Evolutionary conservation across 2,888 invertebrate species (phyloP).

Genomic region (Candidula unifasciata): DNA sequence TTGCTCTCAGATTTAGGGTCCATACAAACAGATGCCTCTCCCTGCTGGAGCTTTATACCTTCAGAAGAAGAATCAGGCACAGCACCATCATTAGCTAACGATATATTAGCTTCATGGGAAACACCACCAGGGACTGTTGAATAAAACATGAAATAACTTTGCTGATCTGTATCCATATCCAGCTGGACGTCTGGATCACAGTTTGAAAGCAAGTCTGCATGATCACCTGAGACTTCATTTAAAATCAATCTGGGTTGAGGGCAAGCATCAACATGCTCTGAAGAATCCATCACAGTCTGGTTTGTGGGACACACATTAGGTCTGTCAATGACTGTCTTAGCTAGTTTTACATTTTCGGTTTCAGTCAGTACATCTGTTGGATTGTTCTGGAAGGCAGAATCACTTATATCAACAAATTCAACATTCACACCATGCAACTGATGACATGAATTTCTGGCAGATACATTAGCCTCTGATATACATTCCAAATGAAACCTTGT

Average conservation of each 20-base stretch:
- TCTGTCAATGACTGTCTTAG: background rate
- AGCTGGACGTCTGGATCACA: background rate
- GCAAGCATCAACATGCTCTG: background rate
- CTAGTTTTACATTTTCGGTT: background rate
- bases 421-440: background rate
- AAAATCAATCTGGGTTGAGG: background rate
- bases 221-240: too few relatives aligned
- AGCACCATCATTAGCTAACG: background rate
- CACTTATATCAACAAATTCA: background rate
- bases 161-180: constrained; percentile 5
- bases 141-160: background rate
- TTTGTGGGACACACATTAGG: too few relatives aligned
- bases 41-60: background rate
- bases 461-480: background rate
- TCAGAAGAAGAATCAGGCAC: background rate
- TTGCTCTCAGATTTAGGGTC: constrained; percentile 31
- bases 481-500: background rate
- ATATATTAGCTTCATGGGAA: background rate
- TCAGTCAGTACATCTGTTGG: background rate
- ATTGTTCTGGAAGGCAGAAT: background rate
- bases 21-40: background rate
- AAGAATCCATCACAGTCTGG: background rate
- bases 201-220: background rate
- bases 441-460: background rate
- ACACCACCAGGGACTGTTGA: background rate